These are phyloP conservation scores for Fratercula arctica DNA, from an alignment of 2,797 vertebrate species.

Conservation along the genomic window DNA sequence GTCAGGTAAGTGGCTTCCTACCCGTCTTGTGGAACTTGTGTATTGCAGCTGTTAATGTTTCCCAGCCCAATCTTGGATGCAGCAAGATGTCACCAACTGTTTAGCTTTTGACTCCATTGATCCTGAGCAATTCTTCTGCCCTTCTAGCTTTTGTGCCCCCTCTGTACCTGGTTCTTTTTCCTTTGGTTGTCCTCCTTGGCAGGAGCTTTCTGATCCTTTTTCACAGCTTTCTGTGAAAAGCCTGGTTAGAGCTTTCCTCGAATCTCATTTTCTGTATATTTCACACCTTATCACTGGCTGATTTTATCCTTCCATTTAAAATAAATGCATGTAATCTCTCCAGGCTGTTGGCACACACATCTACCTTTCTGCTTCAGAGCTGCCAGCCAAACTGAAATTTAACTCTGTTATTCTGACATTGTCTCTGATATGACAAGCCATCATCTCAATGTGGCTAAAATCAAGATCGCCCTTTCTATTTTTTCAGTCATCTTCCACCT, in stretches of 20 bases:
- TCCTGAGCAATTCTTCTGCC: neutral
- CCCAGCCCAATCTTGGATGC: neutral
- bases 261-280: neutral
- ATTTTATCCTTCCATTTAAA: neutral
- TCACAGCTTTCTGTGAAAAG: neutral
- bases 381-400: neutral
- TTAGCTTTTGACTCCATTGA: neutral
- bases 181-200: neutral
- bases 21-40: neutral
- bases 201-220: neutral
- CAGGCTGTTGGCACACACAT: neutral
- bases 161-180: neutral
- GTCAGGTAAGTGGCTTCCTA: neutral
- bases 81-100: neutral
- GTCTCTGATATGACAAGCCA: neutral
- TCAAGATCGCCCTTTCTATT: neutral
- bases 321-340: neutral
- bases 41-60: neutral
- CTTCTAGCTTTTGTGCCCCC: neutral
- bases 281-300: neutral
- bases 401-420: neutral
- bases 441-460: neutral
- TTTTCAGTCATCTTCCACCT: neutral
- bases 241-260: neutral
- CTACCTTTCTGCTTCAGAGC: neutral